Evolutionary conservation across 1,140 invertebrate species (phyloP).

Genomic region (Pomacea maculata): DNA sequence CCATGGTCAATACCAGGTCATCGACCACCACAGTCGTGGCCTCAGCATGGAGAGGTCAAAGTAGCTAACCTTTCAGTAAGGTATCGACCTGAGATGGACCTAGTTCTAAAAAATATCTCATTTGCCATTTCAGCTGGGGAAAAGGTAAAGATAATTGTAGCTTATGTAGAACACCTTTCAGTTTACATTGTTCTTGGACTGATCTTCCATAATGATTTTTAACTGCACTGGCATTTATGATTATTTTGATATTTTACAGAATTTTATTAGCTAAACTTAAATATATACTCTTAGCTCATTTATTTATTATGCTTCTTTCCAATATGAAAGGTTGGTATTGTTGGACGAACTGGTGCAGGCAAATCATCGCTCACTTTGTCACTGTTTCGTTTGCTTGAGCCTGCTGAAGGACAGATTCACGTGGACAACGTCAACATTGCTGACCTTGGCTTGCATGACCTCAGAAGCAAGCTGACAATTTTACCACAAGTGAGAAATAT

Average conservation of each 20-base stretch:
- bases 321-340: conserved; percentile 66
- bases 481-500: conserved; percentile 67
- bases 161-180: too few relatives aligned
- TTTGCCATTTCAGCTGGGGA: conserved; percentile 51
- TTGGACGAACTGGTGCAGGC: conserved; percentile 69
- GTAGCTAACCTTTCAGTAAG: conserved; percentile 74
- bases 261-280: too few relatives aligned
- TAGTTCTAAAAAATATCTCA: conserved; percentile 55
- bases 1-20: conserved; percentile 32
- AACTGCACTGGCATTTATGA: too few relatives aligned
- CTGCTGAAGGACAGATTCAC: conserved; percentile 64
- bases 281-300: too few relatives aligned
- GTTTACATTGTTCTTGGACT: too few relatives aligned
- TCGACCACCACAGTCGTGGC: conserved; percentile 45
- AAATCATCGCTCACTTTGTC: conserved; percentile 72
- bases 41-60: conserved; percentile 73
- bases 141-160: conserved; percentile 63
- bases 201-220: too few relatives aligned
- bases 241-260: too few relatives aligned
- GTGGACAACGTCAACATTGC: conserved; percentile 47
- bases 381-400: conserved; percentile 79
- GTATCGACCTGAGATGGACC: conserved; percentile 55
- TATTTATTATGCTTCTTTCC: neutral
- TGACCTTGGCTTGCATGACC: conserved; percentile 64
- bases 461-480: conserved; percentile 66